phyloP scores from a whole-genome alignment of 2,797 vertebrate genomes.

The Acanthis flammea region DNA sequence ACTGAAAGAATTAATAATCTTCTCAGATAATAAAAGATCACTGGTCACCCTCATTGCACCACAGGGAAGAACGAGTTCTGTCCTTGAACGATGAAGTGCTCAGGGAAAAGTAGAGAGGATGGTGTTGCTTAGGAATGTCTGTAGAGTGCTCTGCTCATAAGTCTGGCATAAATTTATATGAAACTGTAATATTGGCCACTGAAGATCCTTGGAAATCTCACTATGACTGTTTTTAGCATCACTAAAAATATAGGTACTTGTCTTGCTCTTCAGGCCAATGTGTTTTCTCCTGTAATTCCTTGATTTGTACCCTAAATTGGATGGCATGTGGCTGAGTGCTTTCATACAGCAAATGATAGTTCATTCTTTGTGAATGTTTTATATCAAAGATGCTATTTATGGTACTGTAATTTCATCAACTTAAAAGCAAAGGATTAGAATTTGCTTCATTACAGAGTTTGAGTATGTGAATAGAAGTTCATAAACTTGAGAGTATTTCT shows the following conservation, averaged over 20 bases:
- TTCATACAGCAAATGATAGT: not conserved
- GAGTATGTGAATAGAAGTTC: conserved; percentile 7
- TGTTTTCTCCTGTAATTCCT: not conserved
- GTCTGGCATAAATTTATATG: not conserved
- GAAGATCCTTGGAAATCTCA: not conserved
- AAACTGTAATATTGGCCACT: not conserved
- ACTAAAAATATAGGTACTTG: not conserved
- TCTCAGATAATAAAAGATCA: not conserved
- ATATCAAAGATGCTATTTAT: conserved; percentile 39
- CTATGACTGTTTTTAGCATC: not conserved
- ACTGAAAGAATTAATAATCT: not conserved
- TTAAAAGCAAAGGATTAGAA: conserved; percentile 47
- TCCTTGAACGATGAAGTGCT: not conserved
- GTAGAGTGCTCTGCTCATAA: not conserved
- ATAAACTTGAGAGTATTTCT: conserved; percentile 35
- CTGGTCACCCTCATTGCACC: not conserved
- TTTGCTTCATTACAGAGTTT: conserved; percentile 17
- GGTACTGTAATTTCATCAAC: not conserved
- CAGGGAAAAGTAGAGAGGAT: not conserved
- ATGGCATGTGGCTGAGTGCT: not conserved
- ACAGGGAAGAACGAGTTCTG: not conserved
- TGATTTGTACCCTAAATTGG: not conserved
- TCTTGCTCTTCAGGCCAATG: not conserved
- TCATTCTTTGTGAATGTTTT: not conserved
- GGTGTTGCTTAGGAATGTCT: not conserved